Evolutionary conservation across 2,888 invertebrate genomes (phyloP).

Genomic region (Melanchra persicariae): DNA sequence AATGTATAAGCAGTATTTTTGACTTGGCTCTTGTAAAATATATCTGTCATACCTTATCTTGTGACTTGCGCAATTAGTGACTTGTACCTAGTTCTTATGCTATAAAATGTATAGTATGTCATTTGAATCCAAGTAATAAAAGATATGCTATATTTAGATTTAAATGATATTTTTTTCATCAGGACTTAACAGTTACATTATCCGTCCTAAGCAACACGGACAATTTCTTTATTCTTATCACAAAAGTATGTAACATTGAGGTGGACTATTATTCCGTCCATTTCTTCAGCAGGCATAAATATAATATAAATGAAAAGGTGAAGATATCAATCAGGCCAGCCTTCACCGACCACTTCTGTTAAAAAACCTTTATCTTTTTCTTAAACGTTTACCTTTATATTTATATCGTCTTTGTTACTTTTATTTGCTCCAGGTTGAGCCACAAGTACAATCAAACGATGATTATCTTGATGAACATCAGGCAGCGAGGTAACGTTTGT

Average conservation of each 20-base stretch:
- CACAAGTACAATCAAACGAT: slow-evolving; percentile 29
- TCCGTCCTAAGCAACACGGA: not conserved
- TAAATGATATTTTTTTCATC: too few relatives aligned
- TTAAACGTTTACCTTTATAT: slow-evolving; percentile 6
- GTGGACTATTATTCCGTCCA: too few relatives aligned
- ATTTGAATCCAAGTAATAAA: too few relatives aligned
- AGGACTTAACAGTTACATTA: not conserved
- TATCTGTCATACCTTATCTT: not conserved
- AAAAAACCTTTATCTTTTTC: slow-evolving; percentile 7
- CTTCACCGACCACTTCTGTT: not conserved
- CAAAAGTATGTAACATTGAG: not conserved
- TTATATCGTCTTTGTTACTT: slow-evolving; percentile 28
- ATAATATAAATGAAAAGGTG: not conserved
- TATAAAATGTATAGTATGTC: too few relatives aligned
- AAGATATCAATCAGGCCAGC: slow-evolving; percentile 16
- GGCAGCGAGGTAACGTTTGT: slow-evolving; percentile 27
- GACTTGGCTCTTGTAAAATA: not conserved
- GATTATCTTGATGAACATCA: slow-evolving; percentile 55
- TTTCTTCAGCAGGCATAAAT: not conserved
- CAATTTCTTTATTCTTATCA: not conserved
- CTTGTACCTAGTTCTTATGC: not conserved
- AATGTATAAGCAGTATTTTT: not conserved
- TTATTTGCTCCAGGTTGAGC: slow-evolving; percentile 15
- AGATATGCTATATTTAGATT: too few relatives aligned
- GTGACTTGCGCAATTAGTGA: not conserved